Conservation (phyloP, 2,888 invertebrate genomes). For the Micoletzkya japonica region DNA sequence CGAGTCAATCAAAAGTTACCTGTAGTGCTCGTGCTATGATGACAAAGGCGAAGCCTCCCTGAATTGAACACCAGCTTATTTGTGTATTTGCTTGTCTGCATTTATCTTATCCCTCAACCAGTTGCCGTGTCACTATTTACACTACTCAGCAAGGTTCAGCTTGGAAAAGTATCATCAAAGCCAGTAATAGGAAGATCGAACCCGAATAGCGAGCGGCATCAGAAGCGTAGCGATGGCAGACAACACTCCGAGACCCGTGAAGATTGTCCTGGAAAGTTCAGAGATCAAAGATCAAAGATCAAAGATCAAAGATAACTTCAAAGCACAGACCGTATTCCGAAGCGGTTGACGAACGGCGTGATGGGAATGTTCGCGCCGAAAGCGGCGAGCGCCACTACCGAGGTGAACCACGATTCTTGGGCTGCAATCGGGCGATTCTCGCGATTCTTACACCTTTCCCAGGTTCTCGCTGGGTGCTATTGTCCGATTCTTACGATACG, state of each 20-base stretch:
- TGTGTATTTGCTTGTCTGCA: not conserved
- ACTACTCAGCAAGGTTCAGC: too few relatives aligned
- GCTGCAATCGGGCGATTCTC: slow-evolving; percentile 31
- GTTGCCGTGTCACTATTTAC: not conserved
- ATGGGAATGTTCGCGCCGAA: slow-evolving; percentile 58
- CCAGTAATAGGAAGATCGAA: slow-evolving; percentile 24
- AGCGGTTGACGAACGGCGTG: slow-evolving; percentile 51
- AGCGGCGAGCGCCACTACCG: slow-evolving; percentile 60
- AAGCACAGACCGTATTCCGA: slow-evolving; percentile 13
- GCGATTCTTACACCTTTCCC: too few relatives aligned
- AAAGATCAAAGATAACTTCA: not conserved
- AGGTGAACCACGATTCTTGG: slow-evolving; percentile 51
- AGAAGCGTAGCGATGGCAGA: slow-evolving; percentile 55
- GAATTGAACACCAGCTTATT: not conserved
- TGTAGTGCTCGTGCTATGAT: slow-evolving; percentile 46
- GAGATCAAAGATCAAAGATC: not conserved
- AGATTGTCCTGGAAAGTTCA: slow-evolving; percentile 41
- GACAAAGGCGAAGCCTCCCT: slow-evolving; percentile 47
- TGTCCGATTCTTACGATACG: too few relatives aligned
- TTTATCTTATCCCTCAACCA: not conserved
- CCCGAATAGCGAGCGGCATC: slow-evolving; percentile 57
- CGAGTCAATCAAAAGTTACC: slow-evolving; percentile 27
- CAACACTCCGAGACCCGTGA: slow-evolving; percentile 54
- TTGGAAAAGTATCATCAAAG: not conserved
- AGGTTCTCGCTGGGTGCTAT: too few relatives aligned